Conservation (phyloP, 2,888 invertebrate genomes). For the Penaeus monodon region DNA sequence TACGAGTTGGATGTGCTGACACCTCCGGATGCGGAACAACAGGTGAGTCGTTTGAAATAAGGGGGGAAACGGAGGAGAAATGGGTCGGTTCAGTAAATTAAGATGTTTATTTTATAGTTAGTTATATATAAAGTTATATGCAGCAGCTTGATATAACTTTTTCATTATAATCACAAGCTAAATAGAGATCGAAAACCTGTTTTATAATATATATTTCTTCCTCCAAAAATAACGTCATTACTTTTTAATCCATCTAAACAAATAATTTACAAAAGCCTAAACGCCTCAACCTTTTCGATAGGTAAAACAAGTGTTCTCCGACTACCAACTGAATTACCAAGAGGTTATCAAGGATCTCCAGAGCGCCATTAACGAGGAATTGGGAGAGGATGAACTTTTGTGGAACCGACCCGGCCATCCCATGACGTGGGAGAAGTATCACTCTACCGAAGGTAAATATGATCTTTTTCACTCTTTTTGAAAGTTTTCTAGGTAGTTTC, state of each 20-base stretch:
- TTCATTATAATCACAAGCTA: too few relatives aligned
- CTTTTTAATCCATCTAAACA: too few relatives aligned
- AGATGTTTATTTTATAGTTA: neutral
- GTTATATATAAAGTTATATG: neutral
- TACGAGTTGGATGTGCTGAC: constrained; percentile 56
- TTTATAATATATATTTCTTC: too few relatives aligned
- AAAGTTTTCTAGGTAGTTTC: neutral
- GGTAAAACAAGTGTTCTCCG: constrained; percentile 49
- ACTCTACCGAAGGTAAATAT: constrained; percentile 74
- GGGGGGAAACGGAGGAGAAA: neutral
- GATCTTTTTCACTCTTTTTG: neutral
- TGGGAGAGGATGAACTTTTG: constrained; percentile 17
- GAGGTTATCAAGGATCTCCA: constrained; percentile 58
- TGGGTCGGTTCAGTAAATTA: neutral
- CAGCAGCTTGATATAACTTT: too few relatives aligned
- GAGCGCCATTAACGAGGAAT: constrained; percentile 46
- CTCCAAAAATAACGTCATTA: too few relatives aligned
- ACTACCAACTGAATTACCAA: constrained; percentile 38
- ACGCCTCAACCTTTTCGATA: neutral
- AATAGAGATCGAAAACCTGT: too few relatives aligned
- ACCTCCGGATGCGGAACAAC: constrained; percentile 37
- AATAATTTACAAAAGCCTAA: neutral
- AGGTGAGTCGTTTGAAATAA: constrained; percentile 42
- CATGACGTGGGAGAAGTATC: constrained; percentile 81
- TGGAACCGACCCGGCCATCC: constrained; percentile 76